Evolutionary conservation across 2,797 vertebrate species (phyloP), one percentile per base, ranked within the genome.

Genomic region (Clarias fuscus): DNA sequence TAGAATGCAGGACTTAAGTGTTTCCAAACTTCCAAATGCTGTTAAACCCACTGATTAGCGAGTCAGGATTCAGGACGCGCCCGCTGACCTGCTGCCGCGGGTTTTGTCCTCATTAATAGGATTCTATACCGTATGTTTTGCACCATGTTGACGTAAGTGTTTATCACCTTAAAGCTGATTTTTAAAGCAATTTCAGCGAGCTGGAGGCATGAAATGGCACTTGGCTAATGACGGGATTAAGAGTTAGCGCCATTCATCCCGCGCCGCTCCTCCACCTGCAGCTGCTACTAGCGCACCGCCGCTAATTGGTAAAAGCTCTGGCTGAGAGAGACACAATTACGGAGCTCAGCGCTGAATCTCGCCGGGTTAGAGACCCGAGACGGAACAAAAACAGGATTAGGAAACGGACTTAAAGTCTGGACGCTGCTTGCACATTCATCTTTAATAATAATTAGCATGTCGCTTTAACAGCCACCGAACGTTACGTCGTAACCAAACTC

Each of bases 181-280:
- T 73, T 61, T 86, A 40, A 84, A 77, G 81, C 81, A 82, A 79
- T 82, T 88, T 67, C 79, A 68, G 83, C 30, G 79, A 83, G 53
- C 84, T 43, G 71, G 71, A 83, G 53, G 72, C 61, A n/a, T 82
- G 86, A 61, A 87, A 87, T 82, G 65, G 77, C 75, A 87, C 84
- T 87, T 22, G 18, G 27, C 84, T 90, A 90, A 88, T 90, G 88
- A 88, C 86, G 76, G 88, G 89, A 87, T 90, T 90, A 90, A 84
- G 88, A 86, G 71, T 70, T 86, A 86, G 81, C 43, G 84, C 65
- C 84, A 82, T 88, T 87, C 78, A 84, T 84, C 67, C 87, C 48
- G 78, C 61, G 30, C 72, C 58, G 82, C 84, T 88, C 84, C 85
- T 82, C 89, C 84, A 85, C 82, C 71, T 84, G 86, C 85, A 81